A percentile compares a stretch with the other conserved stretches of the same genome.
Conservation (phyloP, 2,113 vertebrate genomes). For the Apteryx owenii region DNA sequence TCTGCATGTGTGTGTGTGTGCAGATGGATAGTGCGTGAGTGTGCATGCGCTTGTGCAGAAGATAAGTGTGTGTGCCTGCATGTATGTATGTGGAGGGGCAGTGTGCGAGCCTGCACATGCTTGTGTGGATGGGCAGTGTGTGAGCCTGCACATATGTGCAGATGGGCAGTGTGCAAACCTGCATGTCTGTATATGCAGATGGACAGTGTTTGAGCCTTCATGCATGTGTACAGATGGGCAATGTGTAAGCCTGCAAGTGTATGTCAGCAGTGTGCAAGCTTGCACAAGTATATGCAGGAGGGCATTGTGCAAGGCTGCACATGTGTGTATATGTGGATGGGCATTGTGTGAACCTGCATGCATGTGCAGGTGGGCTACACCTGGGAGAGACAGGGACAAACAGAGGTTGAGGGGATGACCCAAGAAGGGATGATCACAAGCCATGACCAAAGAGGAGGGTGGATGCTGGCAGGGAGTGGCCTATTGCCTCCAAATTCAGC, state of each 20-base stretch:
- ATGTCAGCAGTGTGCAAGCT: no score
- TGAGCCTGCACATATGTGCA: background rate
- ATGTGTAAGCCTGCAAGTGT: background rate
- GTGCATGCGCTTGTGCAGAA: no score
- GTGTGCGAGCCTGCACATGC: fast-evolving
- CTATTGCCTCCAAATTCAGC: no score
- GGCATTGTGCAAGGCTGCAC: no score
- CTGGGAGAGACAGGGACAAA: background rate
- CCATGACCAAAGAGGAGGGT: no score
- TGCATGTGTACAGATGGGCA: background rate
- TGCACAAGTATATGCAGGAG: background rate
- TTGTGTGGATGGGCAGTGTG: background rate
- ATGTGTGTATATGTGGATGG: no score
- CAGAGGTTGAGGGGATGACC: background rate
- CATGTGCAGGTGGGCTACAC: background rate
- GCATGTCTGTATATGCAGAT: no score
- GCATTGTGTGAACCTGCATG: no score
- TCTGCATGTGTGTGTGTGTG: no score
- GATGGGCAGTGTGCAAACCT: background rate
- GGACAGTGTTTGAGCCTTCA: no score
- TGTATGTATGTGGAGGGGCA: background rate
- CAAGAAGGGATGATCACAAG: background rate
- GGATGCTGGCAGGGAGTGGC: background rate
- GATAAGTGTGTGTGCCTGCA: no score
- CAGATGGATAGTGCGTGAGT: no score